Conservation (phyloP, 2,888 invertebrate species). For the Ormyrus labotus region DNA sequence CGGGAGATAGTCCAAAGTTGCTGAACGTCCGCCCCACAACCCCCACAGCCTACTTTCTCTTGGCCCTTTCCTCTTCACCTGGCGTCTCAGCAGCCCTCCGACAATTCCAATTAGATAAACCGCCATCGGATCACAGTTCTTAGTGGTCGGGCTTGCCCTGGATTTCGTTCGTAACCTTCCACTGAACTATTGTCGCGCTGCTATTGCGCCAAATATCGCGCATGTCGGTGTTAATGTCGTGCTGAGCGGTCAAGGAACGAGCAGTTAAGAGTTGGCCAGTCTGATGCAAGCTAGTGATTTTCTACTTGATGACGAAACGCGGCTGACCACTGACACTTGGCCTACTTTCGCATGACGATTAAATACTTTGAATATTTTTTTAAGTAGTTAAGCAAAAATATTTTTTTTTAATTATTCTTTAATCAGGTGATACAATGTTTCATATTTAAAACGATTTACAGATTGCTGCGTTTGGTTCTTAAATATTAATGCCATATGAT, state of each 20-base stretch:
- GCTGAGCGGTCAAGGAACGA: conserved; percentile 12
- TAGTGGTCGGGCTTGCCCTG: conserved; percentile 67
- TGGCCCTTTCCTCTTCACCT: conserved; percentile 22
- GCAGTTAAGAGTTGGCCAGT: not conserved
- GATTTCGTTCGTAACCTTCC: conserved; percentile 57
- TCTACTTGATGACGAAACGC: conserved; percentile 1
- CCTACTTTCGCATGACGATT: not conserved
- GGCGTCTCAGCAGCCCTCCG: conserved; percentile 64
- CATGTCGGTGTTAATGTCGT: not conserved
- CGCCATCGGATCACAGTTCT: conserved; percentile 71
- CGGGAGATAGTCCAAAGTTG: conserved; percentile 74
- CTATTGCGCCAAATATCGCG: not conserved
- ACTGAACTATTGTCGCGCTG: not conserved
- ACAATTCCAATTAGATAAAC: conserved; percentile 75
- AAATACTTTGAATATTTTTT: not conserved
- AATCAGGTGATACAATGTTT: too few species aligned
- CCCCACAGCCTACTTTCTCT: conserved; percentile 36
- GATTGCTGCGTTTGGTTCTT: too few species aligned
- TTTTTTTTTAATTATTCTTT: conserved; percentile 1
- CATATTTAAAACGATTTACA: too few species aligned
- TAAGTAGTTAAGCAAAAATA: too few species aligned
- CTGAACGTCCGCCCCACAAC: conserved; percentile 40
- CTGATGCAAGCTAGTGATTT: conserved; percentile 12
- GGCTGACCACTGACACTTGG: conserved; percentile 1
- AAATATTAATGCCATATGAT: too few species aligned